A percentile compares a stretch with the other conserved stretches of the same genome.
Evolutionary conservation across 1,140 invertebrate species (phyloP).

Genomic region (Adoxophyes honmai): DNA sequence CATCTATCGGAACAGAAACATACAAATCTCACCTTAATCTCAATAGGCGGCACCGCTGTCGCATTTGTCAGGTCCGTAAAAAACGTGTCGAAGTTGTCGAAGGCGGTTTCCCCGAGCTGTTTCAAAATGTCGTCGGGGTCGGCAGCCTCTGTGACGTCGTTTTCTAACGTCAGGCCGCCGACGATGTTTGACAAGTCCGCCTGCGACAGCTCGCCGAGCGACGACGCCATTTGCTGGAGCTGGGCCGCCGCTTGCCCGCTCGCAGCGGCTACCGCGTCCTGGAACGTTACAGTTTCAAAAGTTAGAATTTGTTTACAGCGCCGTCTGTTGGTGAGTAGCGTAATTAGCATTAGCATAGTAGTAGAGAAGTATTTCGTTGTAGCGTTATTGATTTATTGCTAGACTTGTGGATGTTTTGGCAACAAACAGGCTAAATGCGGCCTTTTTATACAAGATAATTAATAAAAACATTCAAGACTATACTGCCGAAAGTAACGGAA

Average conservation of each 20-base stretch:
- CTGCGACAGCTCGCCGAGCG: conserved; percentile 81
- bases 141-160: conserved; percentile 70
- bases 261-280: conserved; percentile 68
- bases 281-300: conserved; percentile 32
- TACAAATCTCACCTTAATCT: conserved; percentile 64
- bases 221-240: conserved; percentile 66
- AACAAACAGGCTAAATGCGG: too few relatives aligned
- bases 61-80: conserved; percentile 72
- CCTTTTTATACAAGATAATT: too few relatives aligned
- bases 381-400: too few relatives aligned
- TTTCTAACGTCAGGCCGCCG: conserved; percentile 70
- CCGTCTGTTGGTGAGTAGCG: too few relatives aligned
- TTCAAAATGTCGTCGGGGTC: conserved; percentile 85
- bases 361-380: too few relatives aligned
- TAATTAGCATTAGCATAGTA: too few relatives aligned
- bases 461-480: too few relatives aligned
- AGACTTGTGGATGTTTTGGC: too few relatives aligned
- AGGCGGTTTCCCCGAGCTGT: conserved; percentile 82
- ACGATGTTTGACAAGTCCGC: conserved; percentile 82
- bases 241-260: conserved; percentile 58
- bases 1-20: not conserved
- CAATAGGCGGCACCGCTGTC: conserved; percentile 62
- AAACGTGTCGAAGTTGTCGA: conserved; percentile 76
- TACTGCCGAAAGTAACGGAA: too few relatives aligned
- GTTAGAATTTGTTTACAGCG: not conserved